Evolutionary conservation across 1,140 invertebrate species (phyloP).

Genomic region (Procambarus virginalis): DNA sequence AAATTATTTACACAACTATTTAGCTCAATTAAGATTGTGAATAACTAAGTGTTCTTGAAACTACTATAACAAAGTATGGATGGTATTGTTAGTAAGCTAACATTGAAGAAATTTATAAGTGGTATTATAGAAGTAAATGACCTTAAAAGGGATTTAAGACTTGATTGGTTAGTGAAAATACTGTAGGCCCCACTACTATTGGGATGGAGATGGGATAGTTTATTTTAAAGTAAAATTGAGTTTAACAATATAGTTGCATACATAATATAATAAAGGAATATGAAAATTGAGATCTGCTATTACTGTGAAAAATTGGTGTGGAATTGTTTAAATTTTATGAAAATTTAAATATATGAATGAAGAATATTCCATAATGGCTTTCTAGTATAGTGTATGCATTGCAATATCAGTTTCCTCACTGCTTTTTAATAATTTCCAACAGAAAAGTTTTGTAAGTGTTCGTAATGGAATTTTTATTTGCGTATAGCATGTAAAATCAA

Average conservation of each 20-base stretch:
- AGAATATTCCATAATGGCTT: background rate
- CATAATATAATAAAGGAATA: too few species aligned
- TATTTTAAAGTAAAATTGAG: too few species aligned
- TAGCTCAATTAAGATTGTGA: background rate
- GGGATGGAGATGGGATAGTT: too few species aligned
- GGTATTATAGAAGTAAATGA: too few species aligned
- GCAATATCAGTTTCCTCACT: background rate
- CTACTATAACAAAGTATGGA: too few species aligned
- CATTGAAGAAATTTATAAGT: background rate
- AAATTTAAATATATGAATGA: background rate
- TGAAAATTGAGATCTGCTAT: too few species aligned
- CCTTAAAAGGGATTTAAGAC: too few species aligned
- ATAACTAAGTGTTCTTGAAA: too few species aligned
- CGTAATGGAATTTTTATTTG: background rate
- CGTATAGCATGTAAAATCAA: background rate
- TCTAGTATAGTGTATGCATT: background rate
- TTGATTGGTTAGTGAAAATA: too few species aligned
- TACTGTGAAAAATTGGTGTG: too few species aligned
- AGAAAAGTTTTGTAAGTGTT: background rate
- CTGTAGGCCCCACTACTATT: too few species aligned
- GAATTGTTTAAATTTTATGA: background rate
- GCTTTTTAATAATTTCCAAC: background rate
- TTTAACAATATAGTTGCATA: too few species aligned
- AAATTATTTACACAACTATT: background rate
- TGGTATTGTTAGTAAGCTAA: background rate